These are phyloP conservation scores for Pachymerium ferrugineum DNA, from an alignment of 2,888 invertebrate genomes.

Conservation along the genomic window DNA sequence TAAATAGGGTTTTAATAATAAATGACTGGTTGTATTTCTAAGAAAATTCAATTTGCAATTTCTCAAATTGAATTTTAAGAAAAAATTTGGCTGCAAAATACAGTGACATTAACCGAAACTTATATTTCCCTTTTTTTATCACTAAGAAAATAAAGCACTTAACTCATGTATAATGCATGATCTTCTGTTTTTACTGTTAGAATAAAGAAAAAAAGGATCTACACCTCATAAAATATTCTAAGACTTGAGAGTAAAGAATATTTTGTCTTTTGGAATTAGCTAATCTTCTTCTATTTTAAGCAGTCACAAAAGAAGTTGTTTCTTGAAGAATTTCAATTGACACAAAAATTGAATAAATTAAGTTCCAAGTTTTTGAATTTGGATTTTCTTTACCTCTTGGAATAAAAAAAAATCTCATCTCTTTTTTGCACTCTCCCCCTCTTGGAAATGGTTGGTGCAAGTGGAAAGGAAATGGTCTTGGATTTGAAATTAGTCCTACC, in stretches of 20 bases:
- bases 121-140: not conserved
- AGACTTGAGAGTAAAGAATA: not conserved
- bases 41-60: too few relatives aligned
- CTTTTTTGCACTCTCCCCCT: too few relatives aligned
- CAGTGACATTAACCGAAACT: not conserved
- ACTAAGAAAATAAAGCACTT: not conserved
- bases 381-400: not conserved
- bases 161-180: not conserved
- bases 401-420: too few relatives aligned
- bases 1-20: too few relatives aligned
- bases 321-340: not conserved
- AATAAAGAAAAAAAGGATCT: not conserved
- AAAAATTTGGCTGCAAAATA: too few relatives aligned
- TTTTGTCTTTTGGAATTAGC: not conserved
- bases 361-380: not conserved
- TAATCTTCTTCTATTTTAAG: not conserved
- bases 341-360: not conserved
- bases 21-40: too few relatives aligned
- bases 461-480: not conserved
- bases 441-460: not conserved
- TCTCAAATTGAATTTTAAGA: too few relatives aligned
- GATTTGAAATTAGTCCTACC: not conserved
- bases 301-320: too few relatives aligned
- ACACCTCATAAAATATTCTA: not conserved
- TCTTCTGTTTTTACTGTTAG: not conserved